These are phyloP conservation scores for Chaetops frenatus DNA, from an alignment of 2,113 vertebrate species.

Conservation along the genomic window DNA sequence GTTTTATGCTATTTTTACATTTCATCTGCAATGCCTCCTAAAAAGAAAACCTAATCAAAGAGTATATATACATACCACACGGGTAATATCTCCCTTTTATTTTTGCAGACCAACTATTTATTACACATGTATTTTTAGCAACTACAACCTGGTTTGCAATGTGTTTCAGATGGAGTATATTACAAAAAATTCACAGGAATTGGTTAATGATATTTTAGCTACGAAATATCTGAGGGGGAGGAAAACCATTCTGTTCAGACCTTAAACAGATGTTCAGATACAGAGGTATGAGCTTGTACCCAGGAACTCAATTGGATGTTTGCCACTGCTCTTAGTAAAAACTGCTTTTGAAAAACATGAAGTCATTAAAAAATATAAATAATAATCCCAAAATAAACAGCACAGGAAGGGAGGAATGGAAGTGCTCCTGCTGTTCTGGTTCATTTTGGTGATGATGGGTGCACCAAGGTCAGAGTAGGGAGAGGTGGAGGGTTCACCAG, in stretches of 20 bases:
- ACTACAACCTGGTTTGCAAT: constrained; percentile 29
- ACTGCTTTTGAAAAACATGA: not conserved
- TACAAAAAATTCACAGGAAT: not conserved
- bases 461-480: not conserved
- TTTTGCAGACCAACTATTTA: constrained; percentile 19
- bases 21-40: constrained; percentile 4
- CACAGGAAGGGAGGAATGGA: not conserved
- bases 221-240: not conserved
- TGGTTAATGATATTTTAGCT: constrained; percentile 20
- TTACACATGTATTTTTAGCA: constrained; percentile 52
- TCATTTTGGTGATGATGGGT: not conserved
- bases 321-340: constrained; percentile 3
- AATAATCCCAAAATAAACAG: constrained; percentile 35
- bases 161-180: constrained; percentile 16
- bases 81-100: not conserved
- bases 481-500: not conserved
- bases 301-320: not conserved
- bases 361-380: not conserved
- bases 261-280: constrained; percentile 40
- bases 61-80: not conserved
- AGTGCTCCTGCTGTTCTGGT: not conserved
- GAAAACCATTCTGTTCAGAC: not conserved
- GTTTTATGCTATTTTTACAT: constrained; percentile 38
- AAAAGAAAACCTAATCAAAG: constrained; percentile 39
- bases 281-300: not conserved